Evolutionary conservation across 2,888 invertebrate species (phyloP).

Genomic region (Eilema sororculum): DNA sequence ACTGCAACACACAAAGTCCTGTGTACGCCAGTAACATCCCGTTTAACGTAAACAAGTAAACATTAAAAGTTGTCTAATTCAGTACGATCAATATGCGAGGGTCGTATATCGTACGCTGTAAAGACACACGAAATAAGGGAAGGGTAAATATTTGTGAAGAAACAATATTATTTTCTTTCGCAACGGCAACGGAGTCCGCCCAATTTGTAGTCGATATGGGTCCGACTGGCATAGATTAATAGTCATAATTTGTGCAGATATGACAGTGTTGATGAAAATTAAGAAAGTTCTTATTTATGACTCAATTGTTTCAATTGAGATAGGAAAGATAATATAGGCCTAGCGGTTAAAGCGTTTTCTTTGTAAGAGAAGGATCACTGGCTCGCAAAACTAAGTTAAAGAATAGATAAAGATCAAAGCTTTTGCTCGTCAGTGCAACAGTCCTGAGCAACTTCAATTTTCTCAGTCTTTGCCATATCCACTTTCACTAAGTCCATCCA

Average conservation of each 20-base stretch:
- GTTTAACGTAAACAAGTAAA: slow-evolving; percentile 21
- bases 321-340: too few relatives aligned
- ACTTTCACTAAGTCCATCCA: too few relatives aligned
- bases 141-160: slow-evolving; percentile 84
- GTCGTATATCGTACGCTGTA: slow-evolving; percentile 56
- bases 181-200: slow-evolving; percentile 66
- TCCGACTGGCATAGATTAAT: slow-evolving; percentile 68
- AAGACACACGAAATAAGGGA: slow-evolving; percentile 74
- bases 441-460: too few relatives aligned
- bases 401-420: too few relatives aligned
- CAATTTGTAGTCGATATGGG: slow-evolving; percentile 86
- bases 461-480: too few relatives aligned
- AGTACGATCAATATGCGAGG: slow-evolving; percentile 53
- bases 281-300: neutral
- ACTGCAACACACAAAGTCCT: slow-evolving; percentile 8
- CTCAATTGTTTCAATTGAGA: too few relatives aligned
- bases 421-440: too few relatives aligned
- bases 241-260: slow-evolving; percentile 48
- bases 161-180: slow-evolving; percentile 86
- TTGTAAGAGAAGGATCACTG: too few relatives aligned
- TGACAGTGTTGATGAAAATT: slow-evolving; percentile 9
- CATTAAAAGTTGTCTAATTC: slow-evolving; percentile 43
- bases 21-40: slow-evolving; percentile 9
- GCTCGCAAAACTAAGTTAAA: too few relatives aligned
- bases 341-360: too few relatives aligned